phyloP scores from a whole-genome alignment of 1,140 invertebrate species.

The Anagrus nilaparvatae region DNA sequence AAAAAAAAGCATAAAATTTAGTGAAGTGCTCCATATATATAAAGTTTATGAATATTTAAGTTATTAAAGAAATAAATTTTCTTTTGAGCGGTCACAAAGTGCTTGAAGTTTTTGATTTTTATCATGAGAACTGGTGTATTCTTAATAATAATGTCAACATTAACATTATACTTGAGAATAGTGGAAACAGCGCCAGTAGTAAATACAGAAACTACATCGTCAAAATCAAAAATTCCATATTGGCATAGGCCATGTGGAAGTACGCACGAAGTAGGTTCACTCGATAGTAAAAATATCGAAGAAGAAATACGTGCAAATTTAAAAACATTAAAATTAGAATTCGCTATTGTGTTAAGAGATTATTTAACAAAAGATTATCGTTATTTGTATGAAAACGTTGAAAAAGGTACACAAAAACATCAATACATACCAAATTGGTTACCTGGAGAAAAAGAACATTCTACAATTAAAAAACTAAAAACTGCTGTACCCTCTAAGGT shows the following conservation, averaged over 20 bases:
- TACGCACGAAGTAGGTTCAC: conserved; percentile 9
- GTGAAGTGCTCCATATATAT: too few species aligned
- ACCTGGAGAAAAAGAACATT: conserved; percentile 32
- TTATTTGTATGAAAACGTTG: conserved; percentile 32
- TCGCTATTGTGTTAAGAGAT: conserved; percentile 29
- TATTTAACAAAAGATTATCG: conserved; percentile 33
- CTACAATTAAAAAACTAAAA: conserved; percentile 22
- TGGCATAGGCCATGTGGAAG: conserved; percentile 35
- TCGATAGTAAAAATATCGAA: conserved; percentile 14
- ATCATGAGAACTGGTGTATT: too few species aligned
- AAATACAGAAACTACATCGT: too few species aligned
- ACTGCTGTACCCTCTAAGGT: too few species aligned
- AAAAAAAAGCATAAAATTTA: too few species aligned
- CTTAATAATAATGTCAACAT: too few species aligned
- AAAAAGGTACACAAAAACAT: conserved; percentile 31
- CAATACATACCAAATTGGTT: conserved; percentile 42
- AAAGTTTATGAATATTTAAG: too few species aligned
- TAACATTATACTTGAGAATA: too few species aligned
- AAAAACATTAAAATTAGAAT: conserved; percentile 27
- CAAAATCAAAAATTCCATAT: conserved; percentile 18
- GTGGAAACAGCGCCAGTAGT: too few species aligned
- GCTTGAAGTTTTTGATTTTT: too few species aligned
- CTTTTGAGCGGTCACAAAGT: too few species aligned
- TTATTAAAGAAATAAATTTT: too few species aligned
- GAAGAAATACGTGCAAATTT: conserved; percentile 23